A percentile compares a stretch with the other conserved stretches of the same genome.
phyloP scores from a whole-genome alignment of 2,888 invertebrate genomes.

The Diloba caeruleocephala region DNA sequence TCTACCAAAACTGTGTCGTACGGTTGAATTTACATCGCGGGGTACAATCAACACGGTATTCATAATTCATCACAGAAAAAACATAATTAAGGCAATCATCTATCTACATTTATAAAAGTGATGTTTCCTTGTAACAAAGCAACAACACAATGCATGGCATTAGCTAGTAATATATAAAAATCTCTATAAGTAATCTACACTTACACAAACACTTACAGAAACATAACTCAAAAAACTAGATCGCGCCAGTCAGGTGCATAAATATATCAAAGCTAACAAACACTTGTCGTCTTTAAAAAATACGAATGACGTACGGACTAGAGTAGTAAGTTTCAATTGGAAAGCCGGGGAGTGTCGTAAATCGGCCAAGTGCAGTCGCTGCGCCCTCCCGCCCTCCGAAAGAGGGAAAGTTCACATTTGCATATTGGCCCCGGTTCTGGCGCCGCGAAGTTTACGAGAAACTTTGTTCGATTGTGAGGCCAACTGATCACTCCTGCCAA shows the following conservation, averaged over 20 bases:
- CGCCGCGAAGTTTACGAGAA: conserved; percentile 62
- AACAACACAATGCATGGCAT: too few species aligned
- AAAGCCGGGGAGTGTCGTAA: conserved; percentile 71
- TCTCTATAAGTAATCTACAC: neutral
- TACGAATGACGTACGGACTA: conserved; percentile 21
- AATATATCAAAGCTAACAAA: conserved; percentile 5
- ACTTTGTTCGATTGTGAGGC: conserved; percentile 55
- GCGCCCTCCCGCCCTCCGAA: conserved; percentile 58
- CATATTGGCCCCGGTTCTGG: conserved; percentile 71
- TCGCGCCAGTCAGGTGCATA: neutral
- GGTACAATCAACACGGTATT: too few species aligned
- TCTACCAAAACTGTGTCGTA: too few species aligned
- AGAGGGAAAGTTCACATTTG: conserved; percentile 85
- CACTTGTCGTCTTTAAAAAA: conserved; percentile 34
- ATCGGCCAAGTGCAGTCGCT: conserved; percentile 83
- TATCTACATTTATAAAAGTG: too few species aligned
- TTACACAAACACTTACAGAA: neutral
- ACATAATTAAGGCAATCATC: too few species aligned
- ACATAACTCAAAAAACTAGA: neutral
- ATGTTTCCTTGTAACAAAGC: neutral
- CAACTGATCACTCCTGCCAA: conserved; percentile 42
- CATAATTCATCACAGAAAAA: too few species aligned
- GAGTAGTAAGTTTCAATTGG: conserved; percentile 73
- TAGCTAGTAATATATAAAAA: too few species aligned
- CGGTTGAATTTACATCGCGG: too few species aligned